Evolutionary conservation across 2,888 invertebrate species (phyloP).

Genomic region (Tortrix viridana): DNA sequence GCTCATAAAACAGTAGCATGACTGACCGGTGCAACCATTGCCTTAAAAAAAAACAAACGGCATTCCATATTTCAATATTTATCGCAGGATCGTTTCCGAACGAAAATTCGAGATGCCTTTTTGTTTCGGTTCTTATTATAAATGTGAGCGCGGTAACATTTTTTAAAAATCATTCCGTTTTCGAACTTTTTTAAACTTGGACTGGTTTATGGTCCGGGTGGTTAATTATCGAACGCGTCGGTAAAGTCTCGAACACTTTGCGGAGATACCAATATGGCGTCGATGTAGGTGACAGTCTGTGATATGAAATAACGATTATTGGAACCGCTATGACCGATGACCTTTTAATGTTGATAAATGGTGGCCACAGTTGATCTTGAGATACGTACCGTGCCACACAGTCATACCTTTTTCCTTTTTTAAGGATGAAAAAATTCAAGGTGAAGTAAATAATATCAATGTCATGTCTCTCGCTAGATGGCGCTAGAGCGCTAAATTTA

Average conservation of each 20-base stretch:
- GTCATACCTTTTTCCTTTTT: neutral
- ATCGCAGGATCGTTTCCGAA: slow-evolving; percentile 80
- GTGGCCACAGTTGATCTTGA: slow-evolving; percentile 2
- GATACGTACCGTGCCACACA: slow-evolving; percentile 20
- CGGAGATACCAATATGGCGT: neutral
- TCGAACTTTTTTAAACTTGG: slow-evolving; percentile 38
- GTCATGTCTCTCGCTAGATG: too few species aligned
- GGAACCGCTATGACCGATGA: slow-evolving; percentile 22
- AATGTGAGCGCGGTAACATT: slow-evolving; percentile 67
- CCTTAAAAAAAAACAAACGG: slow-evolving; percentile 60
- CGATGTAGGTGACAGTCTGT: slow-evolving; percentile 7
- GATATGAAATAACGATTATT: slow-evolving; percentile 16
- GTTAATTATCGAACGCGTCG: slow-evolving; percentile 18
- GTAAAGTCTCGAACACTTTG: neutral
- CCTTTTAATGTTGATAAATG: slow-evolving; percentile 22
- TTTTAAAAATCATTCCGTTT: slow-evolving; percentile 68
- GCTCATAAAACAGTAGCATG: slow-evolving; percentile 77
- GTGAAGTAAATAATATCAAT: neutral
- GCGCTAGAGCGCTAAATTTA: too few species aligned
- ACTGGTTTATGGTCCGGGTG: slow-evolving; percentile 28
- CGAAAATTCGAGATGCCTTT: slow-evolving; percentile 69
- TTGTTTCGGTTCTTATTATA: slow-evolving; percentile 70
- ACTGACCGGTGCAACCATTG: slow-evolving; percentile 59
- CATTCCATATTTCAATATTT: slow-evolving; percentile 83
- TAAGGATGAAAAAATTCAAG: neutral